A percentile compares a stretch with the other conserved stretches of the same genome.
These are phyloP conservation scores for Cairina moschata DNA, from an alignment of 2,113 vertebrate genomes.

Conservation along the genomic window DNA sequence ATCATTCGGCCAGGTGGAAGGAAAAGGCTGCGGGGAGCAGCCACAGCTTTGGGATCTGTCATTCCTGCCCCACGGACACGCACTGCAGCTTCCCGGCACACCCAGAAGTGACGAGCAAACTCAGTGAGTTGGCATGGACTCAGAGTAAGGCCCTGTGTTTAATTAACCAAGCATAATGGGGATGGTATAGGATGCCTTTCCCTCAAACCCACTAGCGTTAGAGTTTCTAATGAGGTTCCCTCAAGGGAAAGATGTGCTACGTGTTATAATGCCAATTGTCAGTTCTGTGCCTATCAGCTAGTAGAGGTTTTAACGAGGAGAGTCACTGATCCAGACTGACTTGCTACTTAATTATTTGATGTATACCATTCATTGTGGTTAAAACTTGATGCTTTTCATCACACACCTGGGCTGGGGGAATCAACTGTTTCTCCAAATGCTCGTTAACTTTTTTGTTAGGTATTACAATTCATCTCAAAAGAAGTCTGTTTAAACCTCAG, in stretches of 20 bases:
- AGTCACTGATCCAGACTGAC: not conserved
- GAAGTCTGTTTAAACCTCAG: not conserved
- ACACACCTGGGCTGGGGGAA: not conserved
- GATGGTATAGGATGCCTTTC: not conserved
- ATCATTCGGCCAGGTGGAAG: not conserved
- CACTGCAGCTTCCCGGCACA: not conserved
- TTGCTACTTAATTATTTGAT: not conserved
- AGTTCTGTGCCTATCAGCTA: not conserved
- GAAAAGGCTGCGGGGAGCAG: not conserved
- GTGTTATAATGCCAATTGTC: not conserved
- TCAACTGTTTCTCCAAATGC: not conserved
- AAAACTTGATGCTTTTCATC: not conserved
- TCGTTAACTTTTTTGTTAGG: not conserved
- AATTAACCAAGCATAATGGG: not conserved
- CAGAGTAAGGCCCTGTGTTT: not conserved
- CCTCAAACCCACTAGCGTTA: not conserved
- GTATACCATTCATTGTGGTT: not conserved
- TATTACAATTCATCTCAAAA: not conserved
- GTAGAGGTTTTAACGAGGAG: not conserved
- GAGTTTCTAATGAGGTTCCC: not conserved
- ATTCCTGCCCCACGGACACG: not conserved
- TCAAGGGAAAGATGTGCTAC: not conserved
- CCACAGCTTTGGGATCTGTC: fast-evolving
- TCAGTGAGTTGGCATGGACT: not conserved
- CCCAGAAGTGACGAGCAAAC: not conserved